Evolutionary conservation across 2,113 vertebrate genomes (phyloP), one percentile per base, ranked within the genome.

Genomic region (Porphyrio hochstetteri): DNA sequence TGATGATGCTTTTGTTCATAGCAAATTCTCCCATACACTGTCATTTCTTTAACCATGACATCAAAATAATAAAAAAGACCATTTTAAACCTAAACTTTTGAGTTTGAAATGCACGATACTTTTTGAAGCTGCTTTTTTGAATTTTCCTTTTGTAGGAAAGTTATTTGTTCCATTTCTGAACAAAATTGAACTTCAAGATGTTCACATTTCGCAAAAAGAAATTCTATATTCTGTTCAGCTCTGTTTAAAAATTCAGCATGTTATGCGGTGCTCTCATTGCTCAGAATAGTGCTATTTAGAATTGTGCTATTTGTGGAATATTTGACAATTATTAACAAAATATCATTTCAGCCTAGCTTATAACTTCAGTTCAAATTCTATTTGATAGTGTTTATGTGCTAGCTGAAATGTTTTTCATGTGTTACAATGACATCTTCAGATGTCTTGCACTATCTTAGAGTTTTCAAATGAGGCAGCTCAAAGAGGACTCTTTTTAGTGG

Each of bases 271-370:
- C 71, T 92, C 65, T 79, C 71, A 70, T 76, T 75, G 65, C 90
- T 97, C 88, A 93, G 77, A 96, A 95, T 79, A 91, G 72, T 29
- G 74, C 86, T 86, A 90, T 96, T 95, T 91, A 86, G 70, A 89
- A 92, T 79, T 93, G 93, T 91, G 86, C 92, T 93, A 96, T 96
- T 96, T 94, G 90, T 82, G 83, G 86, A 97, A 67, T 93, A 94
- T 96, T 91, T 95, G 96, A 95, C 92, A 97, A 96, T 95, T 94
- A 96, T 96, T 95, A 97, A 90, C 92, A 95, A 96, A 96, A 92
- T 94, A 96, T 97, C 86, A 88, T 95, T 96, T 97, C 96, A 96
- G 70, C 75, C 69, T 72, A 75, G 83, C 92, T 95, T 95, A 94
- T 96, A 96, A 93, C 93, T 94, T 96, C 95, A 91, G 90, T 85